phyloP scores from a whole-genome alignment of 2,888 invertebrate genomes.

The Spisula solida region DNA sequence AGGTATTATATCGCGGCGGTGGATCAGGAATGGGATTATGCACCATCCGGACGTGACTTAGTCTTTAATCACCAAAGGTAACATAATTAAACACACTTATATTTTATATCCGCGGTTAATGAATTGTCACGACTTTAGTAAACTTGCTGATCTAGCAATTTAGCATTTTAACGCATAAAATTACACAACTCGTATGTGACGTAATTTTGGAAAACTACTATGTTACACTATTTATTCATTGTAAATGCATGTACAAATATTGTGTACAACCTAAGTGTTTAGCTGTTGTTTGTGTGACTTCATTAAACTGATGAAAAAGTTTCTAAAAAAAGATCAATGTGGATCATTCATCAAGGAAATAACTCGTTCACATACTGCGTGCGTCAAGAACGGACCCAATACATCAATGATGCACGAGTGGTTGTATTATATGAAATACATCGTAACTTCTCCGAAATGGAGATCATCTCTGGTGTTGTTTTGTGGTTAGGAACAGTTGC shows the following conservation, averaged over 20 bases:
- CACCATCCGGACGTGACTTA: conserved; percentile 69
- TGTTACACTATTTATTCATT: background rate
- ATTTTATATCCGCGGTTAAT: too few relatives aligned
- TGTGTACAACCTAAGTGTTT: background rate
- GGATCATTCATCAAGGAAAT: background rate
- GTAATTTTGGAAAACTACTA: background rate
- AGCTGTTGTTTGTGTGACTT: background rate
- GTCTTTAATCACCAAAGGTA: conserved; percentile 71
- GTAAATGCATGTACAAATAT: background rate
- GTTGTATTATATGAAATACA: background rate
- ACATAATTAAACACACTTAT: background rate
- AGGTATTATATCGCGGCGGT: conserved; percentile 75
- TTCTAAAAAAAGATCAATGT: background rate
- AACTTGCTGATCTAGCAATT: background rate
- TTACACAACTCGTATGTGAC: background rate
- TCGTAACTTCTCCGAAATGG: background rate
- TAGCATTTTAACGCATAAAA: background rate
- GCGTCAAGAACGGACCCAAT: background rate
- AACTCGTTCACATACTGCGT: background rate
- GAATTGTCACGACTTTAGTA: background rate
- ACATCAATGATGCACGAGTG: background rate
- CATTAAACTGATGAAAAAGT: background rate
- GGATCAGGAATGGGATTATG: conserved; percentile 77
- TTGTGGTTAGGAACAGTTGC: background rate
- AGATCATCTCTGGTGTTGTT: background rate